Conservation (phyloP, 2,113 vertebrate species). For the Emydura subglobosa region DNA sequence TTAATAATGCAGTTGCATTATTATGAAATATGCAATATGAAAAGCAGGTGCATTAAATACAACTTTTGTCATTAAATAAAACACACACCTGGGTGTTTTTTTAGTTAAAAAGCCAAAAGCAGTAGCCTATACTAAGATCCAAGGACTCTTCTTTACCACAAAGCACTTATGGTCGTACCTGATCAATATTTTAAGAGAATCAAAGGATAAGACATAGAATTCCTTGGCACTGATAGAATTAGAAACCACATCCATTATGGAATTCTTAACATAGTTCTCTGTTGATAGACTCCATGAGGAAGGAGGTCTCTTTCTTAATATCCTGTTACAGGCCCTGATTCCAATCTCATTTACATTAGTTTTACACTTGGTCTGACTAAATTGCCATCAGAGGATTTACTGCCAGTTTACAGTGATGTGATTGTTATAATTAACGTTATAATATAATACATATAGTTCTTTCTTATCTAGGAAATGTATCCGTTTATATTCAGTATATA, state of each 20-base stretch:
- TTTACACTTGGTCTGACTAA: not conserved
- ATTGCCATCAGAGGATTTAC: not conserved
- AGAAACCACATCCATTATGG: not conserved
- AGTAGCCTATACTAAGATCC: not conserved
- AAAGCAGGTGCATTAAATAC: not conserved
- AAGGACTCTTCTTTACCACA: not conserved
- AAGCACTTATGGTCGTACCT: not conserved
- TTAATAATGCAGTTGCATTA: not conserved
- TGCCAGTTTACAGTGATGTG: not conserved
- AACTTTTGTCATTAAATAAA: not conserved
- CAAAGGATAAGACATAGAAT: not conserved
- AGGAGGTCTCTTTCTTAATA: not conserved
- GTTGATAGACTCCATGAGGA: not conserved
- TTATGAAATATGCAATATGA: not conserved
- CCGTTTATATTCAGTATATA: not conserved
- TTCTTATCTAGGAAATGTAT: not conserved
- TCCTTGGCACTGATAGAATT: not conserved
- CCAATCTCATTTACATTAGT: not conserved
- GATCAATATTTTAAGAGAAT: not conserved
- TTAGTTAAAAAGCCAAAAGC: not conserved
- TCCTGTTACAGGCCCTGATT: not conserved
- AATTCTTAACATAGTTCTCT: not conserved
- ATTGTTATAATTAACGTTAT: not conserved
- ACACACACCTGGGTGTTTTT: not conserved
- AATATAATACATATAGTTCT: not conserved